Evolutionary conservation across 2,113 vertebrate species (phyloP), one percentile per base, ranked within the genome.

Genomic region (Pomatorhinus ruficollis): DNA sequence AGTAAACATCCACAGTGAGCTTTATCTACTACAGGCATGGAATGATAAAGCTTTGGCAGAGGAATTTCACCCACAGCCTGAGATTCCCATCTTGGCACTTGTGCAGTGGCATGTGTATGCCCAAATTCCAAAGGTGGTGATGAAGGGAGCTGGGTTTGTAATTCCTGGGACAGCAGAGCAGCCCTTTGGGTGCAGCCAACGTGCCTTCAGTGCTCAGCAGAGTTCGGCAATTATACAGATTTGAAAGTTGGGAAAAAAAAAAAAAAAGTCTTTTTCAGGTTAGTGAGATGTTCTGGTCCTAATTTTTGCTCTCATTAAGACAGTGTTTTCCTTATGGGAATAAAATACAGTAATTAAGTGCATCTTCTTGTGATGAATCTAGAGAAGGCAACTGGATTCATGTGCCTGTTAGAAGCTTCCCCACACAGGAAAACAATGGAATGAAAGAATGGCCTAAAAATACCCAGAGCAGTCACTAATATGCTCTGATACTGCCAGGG

Each of bases 1-100:
- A 83, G 94, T 89, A 94, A 97, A 92, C 85, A 96, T 92, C 97
- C 96, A 93, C 83, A 35, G 79, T 7, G 66, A 87, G 57, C 72
- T 93, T 95, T 95, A 95, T 83, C 53, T 94, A 25, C 21, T 74
- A 59, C 82, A 85, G 86, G 44, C 89, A 9, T 5, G 42, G 93
- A 96, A 97, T 93, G 89, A 83, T 74, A 88, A 90, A 82, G 82
- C 64, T 85, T 77, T 94, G 78, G 94, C 84, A 95, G 80, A 49
- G 85, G 71, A 74, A 79, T 94, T 96, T 84, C 85, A 57, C 85
- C 80, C 81, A 53, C 79, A 89, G 76, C 74, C 95, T 33, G 76
- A 94, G 86, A 88, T 83, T n/a, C 83, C 81, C 92, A 84, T 93
- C 76, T 83, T 79, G 59, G 94, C 75, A 35, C 60, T 94, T 19